A percentile compares a stretch with the other conserved stretches of the same genome.
Evolutionary conservation across 2,113 vertebrate species (phyloP).

Genomic region (Henicopernis longicauda): DNA sequence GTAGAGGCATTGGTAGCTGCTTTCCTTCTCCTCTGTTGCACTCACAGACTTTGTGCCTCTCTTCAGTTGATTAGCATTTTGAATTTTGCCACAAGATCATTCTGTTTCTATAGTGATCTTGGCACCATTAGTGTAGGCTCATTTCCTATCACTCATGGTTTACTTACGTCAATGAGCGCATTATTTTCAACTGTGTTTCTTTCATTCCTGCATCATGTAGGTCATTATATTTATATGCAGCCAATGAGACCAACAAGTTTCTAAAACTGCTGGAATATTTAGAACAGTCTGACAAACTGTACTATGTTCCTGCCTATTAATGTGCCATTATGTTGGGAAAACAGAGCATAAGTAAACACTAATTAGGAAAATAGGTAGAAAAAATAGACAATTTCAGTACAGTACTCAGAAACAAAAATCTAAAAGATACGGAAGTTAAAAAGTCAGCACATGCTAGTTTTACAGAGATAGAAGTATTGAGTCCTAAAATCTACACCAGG

Average conservation of each 20-base stretch:
- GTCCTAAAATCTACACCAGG: not conserved
- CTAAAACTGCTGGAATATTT: constrained; percentile 27
- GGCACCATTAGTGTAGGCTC: not conserved
- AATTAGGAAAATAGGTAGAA: not conserved
- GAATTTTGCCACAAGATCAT: constrained; percentile 5
- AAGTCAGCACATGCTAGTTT: not conserved
- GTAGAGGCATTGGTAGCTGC: not conserved
- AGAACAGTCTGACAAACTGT: not conserved
- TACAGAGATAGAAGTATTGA: not conserved
- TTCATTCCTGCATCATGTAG: constrained; percentile 4
- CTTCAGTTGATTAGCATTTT: not conserved
- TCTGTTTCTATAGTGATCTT: constrained; percentile 26
- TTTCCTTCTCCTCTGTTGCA: not conserved
- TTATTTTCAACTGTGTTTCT: constrained; percentile 4
- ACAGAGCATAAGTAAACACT: not conserved
- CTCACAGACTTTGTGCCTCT: not conserved
- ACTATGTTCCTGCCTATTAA: not conserved
- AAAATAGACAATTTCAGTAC: not conserved
- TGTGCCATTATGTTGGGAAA: not conserved
- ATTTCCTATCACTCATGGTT: constrained; percentile 34
- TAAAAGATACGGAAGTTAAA: not conserved
- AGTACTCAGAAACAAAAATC: not conserved
- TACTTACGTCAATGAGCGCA: not conserved
- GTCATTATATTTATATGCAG: constrained; percentile 20
- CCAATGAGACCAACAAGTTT: constrained; percentile 15